Evolutionary conservation across 2,113 vertebrate species (phyloP).

Genomic region (Zapornia atra): DNA sequence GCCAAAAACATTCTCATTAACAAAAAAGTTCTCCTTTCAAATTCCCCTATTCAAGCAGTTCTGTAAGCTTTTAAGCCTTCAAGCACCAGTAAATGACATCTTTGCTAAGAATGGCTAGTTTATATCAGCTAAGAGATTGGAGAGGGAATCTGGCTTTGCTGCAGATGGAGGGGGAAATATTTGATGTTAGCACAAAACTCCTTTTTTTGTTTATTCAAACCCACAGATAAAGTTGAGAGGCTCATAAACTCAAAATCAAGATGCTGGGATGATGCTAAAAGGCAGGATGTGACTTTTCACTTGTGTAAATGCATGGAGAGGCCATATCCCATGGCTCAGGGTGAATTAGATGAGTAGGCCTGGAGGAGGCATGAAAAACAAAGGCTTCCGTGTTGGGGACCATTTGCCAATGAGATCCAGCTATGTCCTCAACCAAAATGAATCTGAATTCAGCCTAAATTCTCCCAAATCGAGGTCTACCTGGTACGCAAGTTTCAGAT

Average conservation of each 20-base stretch:
- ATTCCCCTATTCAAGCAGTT: slow-evolving; percentile 16
- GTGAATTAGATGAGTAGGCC: not conserved
- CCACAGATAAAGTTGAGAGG: not conserved
- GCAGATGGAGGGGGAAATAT: not conserved
- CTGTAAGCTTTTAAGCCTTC: slow-evolving; percentile 55
- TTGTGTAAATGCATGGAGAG: not conserved
- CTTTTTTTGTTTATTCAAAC: not conserved
- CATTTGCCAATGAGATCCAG: not conserved
- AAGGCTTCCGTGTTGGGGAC: not conserved
- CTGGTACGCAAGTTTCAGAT: not conserved
- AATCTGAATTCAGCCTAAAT: not conserved
- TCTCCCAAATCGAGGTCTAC: not conserved
- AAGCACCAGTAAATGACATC: slow-evolving; percentile 10
- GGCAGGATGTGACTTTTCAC: not conserved
- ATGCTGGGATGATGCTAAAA: not conserved
- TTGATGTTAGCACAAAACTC: not conserved
- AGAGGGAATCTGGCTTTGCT: not conserved
- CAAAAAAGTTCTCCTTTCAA: slow-evolving; percentile 21
- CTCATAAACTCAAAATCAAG: not conserved
- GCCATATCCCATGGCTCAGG: not conserved
- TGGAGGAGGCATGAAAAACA: not conserved
- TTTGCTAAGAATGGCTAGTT: slow-evolving; percentile 4
- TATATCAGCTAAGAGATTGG: not conserved
- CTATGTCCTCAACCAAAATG: not conserved
- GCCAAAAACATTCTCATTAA: slow-evolving; percentile 49